phyloP scores from a whole-genome alignment of 2,888 invertebrate genomes.

The Halocaridina rubra region DNA sequence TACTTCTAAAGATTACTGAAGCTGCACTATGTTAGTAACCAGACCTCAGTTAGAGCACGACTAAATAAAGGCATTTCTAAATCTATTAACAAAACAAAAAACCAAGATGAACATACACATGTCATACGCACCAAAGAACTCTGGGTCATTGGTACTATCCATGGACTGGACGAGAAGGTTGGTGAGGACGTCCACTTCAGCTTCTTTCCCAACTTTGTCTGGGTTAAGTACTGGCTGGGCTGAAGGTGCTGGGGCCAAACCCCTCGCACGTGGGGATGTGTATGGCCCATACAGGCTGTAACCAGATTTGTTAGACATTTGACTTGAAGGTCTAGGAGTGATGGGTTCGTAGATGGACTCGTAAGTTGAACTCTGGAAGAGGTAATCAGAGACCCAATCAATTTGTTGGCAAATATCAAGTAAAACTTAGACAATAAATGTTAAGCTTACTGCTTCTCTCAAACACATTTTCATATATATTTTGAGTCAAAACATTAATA shows the following conservation, averaged over 20 bases:
- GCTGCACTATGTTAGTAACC: too few relatives aligned
- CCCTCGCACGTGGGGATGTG: constrained; percentile 69
- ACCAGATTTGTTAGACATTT: constrained; percentile 75
- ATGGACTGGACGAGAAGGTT: constrained; percentile 90
- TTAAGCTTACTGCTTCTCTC: too few relatives aligned
- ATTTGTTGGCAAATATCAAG: neutral
- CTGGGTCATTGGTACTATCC: constrained; percentile 77
- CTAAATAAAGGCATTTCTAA: too few relatives aligned
- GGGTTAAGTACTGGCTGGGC: constrained; percentile 60
- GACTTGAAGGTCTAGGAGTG: constrained; percentile 66
- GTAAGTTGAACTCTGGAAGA: constrained; percentile 73
- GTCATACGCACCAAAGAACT: constrained; percentile 74
- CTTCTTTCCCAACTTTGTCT: constrained; percentile 75
- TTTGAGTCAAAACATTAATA: too few relatives aligned
- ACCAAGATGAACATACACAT: constrained; percentile 53
- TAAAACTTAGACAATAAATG: neutral
- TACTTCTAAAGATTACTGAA: too few relatives aligned
- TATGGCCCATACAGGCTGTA: constrained; percentile 79
- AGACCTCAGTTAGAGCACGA: too few relatives aligned
- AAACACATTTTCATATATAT: too few relatives aligned
- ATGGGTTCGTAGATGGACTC: constrained; percentile 94
- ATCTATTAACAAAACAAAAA: constrained; percentile 27
- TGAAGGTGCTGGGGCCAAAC: constrained; percentile 65
- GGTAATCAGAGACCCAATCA: neutral
- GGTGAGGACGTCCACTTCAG: constrained; percentile 89